Conservation (phyloP, 2,113 vertebrate species). For the Gymnocephalus cernua region DNA sequence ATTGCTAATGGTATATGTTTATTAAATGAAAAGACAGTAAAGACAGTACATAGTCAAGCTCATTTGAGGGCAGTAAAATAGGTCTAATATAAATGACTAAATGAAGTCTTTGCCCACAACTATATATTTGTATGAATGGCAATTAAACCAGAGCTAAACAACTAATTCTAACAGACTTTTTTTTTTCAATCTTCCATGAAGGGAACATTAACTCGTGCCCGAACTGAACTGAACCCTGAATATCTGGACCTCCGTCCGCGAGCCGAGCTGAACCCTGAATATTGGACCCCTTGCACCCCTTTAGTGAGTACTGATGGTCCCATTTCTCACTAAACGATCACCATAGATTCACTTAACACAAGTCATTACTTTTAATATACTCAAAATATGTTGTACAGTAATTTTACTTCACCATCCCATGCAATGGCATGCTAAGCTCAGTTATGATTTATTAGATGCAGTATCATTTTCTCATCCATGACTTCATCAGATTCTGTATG, state of each 20-base stretch:
- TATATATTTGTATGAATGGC: neutral
- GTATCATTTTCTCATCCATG: conserved; percentile 39
- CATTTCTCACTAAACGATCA: conserved; percentile 59
- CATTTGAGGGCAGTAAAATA: conserved; percentile 18
- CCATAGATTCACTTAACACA: conserved; percentile 44
- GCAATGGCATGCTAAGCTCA: conserved; percentile 22
- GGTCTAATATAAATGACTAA: conserved; percentile 9
- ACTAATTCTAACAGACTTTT: conserved; percentile 66
- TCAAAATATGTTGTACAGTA: conserved; percentile 25
- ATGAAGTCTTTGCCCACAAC: neutral
- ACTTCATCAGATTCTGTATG: conserved; percentile 34
- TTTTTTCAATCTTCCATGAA: conserved; percentile 77
- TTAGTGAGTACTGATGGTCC: conserved; percentile 85
- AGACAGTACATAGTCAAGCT: conserved; percentile 2
- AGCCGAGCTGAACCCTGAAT: conserved; percentile 87
- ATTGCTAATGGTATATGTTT: conserved; percentile 30
- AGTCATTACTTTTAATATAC: conserved; percentile 42
- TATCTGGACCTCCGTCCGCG: conserved; percentile 88
- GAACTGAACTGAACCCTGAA: conserved; percentile 88
- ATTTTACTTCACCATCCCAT: conserved; percentile 42
- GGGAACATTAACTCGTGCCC: conserved; percentile 87
- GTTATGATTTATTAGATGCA: conserved; percentile 26
- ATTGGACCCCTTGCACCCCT: conserved; percentile 89
- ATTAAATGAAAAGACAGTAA: conserved; percentile 14
- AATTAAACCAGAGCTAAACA: conserved; percentile 10